Evolutionary conservation across 2,113 vertebrate genomes (phyloP), one percentile per base, ranked within the genome.

Genomic region (Salvelinus fontinalis): DNA sequence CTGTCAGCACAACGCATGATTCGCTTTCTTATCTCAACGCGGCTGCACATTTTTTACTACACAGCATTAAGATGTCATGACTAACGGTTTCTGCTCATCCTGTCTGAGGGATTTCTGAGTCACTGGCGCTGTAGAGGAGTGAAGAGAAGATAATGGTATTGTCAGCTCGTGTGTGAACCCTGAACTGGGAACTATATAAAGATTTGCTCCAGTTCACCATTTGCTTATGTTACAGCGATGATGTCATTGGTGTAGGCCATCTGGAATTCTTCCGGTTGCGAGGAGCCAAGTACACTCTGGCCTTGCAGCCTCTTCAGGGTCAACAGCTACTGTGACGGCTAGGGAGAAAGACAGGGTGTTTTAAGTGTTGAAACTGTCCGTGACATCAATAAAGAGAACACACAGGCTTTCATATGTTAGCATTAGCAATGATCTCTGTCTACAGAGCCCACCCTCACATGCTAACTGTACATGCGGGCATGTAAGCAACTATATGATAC

Each of bases 131-230:
- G 51, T 4, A 54, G 13, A 54, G 51, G 16, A 79, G 80, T 78
- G 59, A 24, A 44, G 67, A 24, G 18, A 9, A 24, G 71, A 80
- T 22, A 59, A 14, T 71, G 24, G 51, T 18, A 24, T 66, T 13
- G 27, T 66, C 27, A 14, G 64, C 13, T 12, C 29, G 11, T 66
- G 64, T 66, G 24, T 27, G 22, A 24, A 24, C 64, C 64, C 64
- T 27, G 24, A 14, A 29, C 64, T 12, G 27, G 22, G 8, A 27
- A 27, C 64, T 67, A n/a, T 22, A 18, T 29, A 27, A 68, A 5
- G n/a, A 62, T 44, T 71, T 27, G 54, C 69, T 20, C 71, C 67
- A 60, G 78, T 77, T 75, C 31, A 75, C 66, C 20, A 24, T 73
- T 44, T 44, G 39, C 39, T 44, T 11, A 44, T 44, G 39, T 9